Percentiles rank a stretch among this genome's conserved stretches.
phyloP scores from a whole-genome alignment of 2,113 vertebrate genomes.

The Sclerurus mexicanus region DNA sequence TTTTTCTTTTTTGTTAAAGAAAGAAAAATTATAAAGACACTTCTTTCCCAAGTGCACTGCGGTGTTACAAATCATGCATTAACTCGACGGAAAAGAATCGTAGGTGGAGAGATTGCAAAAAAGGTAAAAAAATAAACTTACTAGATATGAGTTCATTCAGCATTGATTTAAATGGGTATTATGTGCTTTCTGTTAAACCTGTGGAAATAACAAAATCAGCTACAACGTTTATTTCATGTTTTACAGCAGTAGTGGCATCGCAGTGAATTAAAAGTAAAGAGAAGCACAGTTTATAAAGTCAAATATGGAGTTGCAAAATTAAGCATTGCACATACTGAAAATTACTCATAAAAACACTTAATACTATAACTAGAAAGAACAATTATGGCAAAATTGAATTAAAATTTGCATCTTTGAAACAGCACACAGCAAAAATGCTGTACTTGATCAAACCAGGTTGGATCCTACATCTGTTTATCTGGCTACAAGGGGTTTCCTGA shows the following conservation, averaged over 20 bases:
- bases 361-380: neutral
- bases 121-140: constrained; percentile 65
- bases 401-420: neutral
- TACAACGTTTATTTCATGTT: neutral
- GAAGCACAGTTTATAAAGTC: neutral
- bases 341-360: neutral
- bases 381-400: neutral
- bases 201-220: neutral
- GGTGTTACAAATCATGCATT: constrained; percentile 48
- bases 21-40: constrained; percentile 70
- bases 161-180: neutral
- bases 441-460: neutral
- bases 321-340: neutral
- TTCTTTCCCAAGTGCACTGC: constrained; percentile 67
- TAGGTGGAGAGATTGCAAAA: constrained; percentile 72
- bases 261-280: neutral
- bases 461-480: neutral
- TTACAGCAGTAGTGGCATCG: neutral
- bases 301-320: neutral
- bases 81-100: constrained; percentile 72
- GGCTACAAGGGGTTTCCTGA: neutral
- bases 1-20: constrained; percentile 74
- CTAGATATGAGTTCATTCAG: neutral
- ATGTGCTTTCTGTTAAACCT: neutral
- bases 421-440: neutral